phyloP scores from a whole-genome alignment of 2,888 invertebrate species.

The Drosophila atroscutellata region DNA sequence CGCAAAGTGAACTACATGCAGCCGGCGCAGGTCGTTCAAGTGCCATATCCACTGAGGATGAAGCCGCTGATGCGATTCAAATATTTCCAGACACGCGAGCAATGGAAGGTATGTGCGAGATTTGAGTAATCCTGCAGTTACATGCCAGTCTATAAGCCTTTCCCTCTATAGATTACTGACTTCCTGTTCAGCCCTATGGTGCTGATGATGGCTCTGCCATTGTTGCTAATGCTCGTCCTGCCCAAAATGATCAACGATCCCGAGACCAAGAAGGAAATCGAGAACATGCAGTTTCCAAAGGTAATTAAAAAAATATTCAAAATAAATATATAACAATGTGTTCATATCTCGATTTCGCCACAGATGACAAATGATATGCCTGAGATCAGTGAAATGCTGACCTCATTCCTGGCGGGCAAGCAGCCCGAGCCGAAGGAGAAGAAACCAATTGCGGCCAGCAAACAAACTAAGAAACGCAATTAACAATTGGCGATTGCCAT shows the following conservation, averaged over 20 bases:
- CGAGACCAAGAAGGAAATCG: conserved; percentile 97
- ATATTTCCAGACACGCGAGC: conserved; percentile 97
- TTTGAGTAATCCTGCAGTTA: neutral
- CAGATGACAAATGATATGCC: conserved; percentile 94
- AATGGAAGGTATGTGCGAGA: conserved; percentile 89
- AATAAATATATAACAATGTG: neutral
- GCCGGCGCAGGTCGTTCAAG: conserved; percentile 94
- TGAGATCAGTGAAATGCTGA: conserved; percentile 97
- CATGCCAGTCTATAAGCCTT: neutral
- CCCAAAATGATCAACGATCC: conserved; percentile 99
- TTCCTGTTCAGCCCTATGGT: conserved; percentile 99
- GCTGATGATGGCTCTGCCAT: conserved; percentile 97
- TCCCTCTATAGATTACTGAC: conserved; percentile 89
- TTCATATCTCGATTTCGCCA: conserved; percentile 68
- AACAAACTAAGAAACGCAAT: conserved; percentile 84
- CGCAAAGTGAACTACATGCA: conserved; percentile 97
- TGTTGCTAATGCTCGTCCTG: conserved; percentile 95
- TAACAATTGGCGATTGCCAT: conserved; percentile 48
- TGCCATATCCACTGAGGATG: conserved; percentile 96
- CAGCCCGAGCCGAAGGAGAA: conserved; percentile 84
- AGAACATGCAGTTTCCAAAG: conserved; percentile 90
- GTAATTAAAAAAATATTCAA: conserved; percentile 43
- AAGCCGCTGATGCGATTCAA: conserved; percentile 92
- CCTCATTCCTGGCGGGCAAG: conserved; percentile 93
- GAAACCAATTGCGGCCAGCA: conserved; percentile 77